These are phyloP conservation scores for Coluber constrictor DNA, from an alignment of 2,797 vertebrate genomes.

Conservation along the genomic window DNA sequence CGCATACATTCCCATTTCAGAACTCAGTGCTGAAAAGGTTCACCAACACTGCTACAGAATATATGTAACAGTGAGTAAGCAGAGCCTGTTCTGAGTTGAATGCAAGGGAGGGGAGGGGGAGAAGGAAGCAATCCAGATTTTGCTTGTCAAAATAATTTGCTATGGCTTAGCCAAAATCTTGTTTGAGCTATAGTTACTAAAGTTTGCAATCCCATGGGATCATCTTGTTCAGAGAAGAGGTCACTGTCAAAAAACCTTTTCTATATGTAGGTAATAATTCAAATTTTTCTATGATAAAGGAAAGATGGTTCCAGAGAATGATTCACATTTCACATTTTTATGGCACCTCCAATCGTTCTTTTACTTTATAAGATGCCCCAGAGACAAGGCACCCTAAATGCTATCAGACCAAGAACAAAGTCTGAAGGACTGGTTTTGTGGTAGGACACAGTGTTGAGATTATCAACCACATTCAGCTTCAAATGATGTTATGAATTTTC, in stretches of 20 bases:
- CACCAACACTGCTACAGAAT: background rate
- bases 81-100: background rate
- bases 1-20: no score
- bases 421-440: conserved; percentile 46
- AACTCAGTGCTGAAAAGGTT: no score
- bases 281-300: background rate
- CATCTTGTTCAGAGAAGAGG: background rate
- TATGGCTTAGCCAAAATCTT: background rate
- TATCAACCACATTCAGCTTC: conserved; percentile 54
- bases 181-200: background rate
- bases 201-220: background rate
- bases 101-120: background rate
- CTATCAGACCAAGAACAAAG: conserved; percentile 12
- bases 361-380: conserved; percentile 12
- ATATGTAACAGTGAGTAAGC: background rate
- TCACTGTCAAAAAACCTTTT: background rate
- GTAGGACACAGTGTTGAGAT: conserved; percentile 31
- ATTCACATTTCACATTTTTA: conserved; percentile 41
- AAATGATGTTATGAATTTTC: conserved; percentile 35
- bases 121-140: background rate
- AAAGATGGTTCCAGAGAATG: conserved; percentile 26
- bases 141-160: background rate
- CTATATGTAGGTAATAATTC: conserved; percentile 31
- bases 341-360: background rate
- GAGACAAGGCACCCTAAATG: background rate